Base-by-base conservation (phyloP, 2,113 vertebrate species). In the Myxocyprinus asiaticus region DNA sequence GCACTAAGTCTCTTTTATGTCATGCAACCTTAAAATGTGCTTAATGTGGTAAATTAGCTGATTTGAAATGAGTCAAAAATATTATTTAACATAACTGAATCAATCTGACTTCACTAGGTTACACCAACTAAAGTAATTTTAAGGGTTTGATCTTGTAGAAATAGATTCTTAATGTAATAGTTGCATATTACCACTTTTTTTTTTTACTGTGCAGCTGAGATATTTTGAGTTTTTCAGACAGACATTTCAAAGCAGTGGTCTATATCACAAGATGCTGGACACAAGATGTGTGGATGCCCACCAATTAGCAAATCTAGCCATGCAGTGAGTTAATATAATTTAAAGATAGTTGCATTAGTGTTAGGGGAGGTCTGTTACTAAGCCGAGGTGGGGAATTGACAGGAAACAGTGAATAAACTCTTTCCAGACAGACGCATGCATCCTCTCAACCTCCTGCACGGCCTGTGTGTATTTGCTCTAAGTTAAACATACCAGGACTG, bases 401-500 rank as follows among this genome's bases (percentile, higher is more conserved):
- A 83, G 78, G 81, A 83, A 78, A 78, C 72, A 7, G 77, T 47
- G 67, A 77, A 67, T 66, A 71, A 64, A 56, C 62, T 45, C 50
- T 58, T 33, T 77, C 78, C 78, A 82, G 45, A 72, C 50, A 4
- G 64, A 82, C 67, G 10, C 78, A 51, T 43, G 58, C 70, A 62
- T 77, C 63, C 83, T 81, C 66, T 65, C 81, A 81, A 80, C 82
- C 82, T 82, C 76, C 81, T 80, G 81, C 22, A 33, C 3, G 22
- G 22, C 22, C 22, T 62, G 72, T 76, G 22, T 33, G 77, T 92
- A 88, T 92, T 93, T 92, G 86, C 83, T 86, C 73, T 86, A 47
- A 81, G 90, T 90, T 92, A 90, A 91, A 87, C 88, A 90, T 90
- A 86, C 79, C 33, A 79, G 4, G 80, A 86, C 81, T 79, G 70